Evolutionary conservation across 2,113 vertebrate species (phyloP), one percentile per base, ranked within the genome.

Genomic region (Podiceps cristatus): DNA sequence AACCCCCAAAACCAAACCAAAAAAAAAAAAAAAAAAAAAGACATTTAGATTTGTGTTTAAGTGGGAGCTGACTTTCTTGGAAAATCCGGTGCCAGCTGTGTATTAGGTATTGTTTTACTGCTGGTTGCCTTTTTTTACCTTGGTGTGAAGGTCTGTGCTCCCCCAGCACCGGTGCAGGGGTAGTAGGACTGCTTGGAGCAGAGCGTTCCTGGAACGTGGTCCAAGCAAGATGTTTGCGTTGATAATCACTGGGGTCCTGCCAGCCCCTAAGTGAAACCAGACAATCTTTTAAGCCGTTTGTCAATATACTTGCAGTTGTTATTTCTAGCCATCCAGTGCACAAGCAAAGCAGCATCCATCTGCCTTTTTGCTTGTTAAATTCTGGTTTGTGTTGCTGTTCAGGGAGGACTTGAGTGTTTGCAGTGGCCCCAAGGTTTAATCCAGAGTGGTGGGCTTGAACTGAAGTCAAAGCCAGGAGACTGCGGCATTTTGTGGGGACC

Each of bases 231-330:
- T 78, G 35, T 84, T 89, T 83, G 76, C 29, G 8, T 1, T 45
- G 76, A 88, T 71, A 86, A 84, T 52, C 62, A 42, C 6, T 86
- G 90, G 67, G 92, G 31, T 90, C 88, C 44, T 85, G 89, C 90
- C 95, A 96, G 45, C 62, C 86, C 74, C 25, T 91, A 76, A 91
- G 77, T 75, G 74, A 86, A 96, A 85, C 53, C 88, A 91, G 95
- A 68, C 64, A 40, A 27, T 68, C 80, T 42, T 56, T 42, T 45
- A 76, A 88, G 59, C 62, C 7, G 0, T 68, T 72, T 80, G 52
- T 95, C 64, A 58, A 19, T n/a, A 18, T 13, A 6, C 45, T 74
- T 56, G 18, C 18, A 4, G 59, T 55, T 66, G 58, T 79, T 73
- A 10, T 35, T 86, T 68, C 81, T 3, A 55, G 59, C 56, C 18